Conservation (phyloP, 2,888 invertebrate genomes). For the Chrysolina americana region DNA sequence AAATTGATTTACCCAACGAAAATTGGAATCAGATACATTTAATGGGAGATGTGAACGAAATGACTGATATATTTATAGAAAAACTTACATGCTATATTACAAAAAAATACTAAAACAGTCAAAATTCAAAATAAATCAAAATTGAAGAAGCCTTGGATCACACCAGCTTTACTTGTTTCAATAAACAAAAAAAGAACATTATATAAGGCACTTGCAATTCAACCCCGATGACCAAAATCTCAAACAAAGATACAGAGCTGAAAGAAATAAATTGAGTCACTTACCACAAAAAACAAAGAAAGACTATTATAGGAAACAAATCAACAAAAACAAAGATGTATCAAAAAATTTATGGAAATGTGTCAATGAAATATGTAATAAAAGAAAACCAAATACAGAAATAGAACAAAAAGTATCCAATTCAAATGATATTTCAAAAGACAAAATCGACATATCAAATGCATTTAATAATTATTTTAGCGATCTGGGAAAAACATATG, state of each 20-base stretch:
- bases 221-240: neutral
- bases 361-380: neutral
- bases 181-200: neutral
- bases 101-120: neutral
- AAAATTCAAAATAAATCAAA: neutral
- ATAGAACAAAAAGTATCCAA: neutral
- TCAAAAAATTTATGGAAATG: neutral
- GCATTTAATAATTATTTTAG: neutral
- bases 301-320: neutral
- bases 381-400: neutral
- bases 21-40: neutral
- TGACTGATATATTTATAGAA: neutral
- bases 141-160: neutral
- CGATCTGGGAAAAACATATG: too few relatives aligned
- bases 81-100: neutral
- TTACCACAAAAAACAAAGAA: neutral
- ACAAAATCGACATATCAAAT: conserved; percentile 1
- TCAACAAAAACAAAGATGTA: neutral
- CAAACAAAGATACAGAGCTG: neutral
- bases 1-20: neutral
- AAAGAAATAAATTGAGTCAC: neutral
- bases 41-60: neutral
- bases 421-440: neutral
- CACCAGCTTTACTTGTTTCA: neutral
- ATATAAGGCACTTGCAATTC: neutral